Conservation (phyloP, 2,888 invertebrate genomes). For the Beris chalybata region DNA sequence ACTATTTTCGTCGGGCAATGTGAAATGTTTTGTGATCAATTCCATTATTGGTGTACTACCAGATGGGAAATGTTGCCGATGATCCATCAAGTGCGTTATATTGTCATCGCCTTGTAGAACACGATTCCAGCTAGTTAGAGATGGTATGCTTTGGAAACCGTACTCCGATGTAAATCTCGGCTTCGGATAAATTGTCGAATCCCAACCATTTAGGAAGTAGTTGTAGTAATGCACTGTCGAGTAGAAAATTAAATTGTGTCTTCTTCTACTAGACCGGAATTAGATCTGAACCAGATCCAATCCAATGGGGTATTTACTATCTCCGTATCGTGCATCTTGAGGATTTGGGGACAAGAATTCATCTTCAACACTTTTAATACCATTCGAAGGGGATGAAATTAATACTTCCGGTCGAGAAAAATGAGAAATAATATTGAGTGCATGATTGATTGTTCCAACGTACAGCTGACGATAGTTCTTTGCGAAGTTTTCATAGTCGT, state of each 20-base stretch:
- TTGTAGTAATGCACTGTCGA: conserved; percentile 84
- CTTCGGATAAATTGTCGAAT: conserved; percentile 72
- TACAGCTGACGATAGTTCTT: conserved; percentile 83
- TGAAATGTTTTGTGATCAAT: conserved; percentile 67
- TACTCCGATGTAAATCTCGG: conserved; percentile 95
- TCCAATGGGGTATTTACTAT: conserved; percentile 61
- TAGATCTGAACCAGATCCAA: too few species aligned
- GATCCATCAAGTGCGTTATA: conserved; percentile 67
- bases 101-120: conserved; percentile 61
- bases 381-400: conserved; percentile 92
- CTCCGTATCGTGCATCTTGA: conserved; percentile 78
- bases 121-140: conserved; percentile 66
- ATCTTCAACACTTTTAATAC: conserved; percentile 69
- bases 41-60: conserved; percentile 69
- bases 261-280: too few species aligned
- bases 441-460: conserved; percentile 70
- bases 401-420: conserved; percentile 57
- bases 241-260: not conserved
- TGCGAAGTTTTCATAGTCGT: conserved; percentile 62
- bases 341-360: conserved; percentile 80
- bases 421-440: conserved; percentile 51
- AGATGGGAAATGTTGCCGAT: conserved; percentile 84
- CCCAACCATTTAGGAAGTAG: conserved; percentile 80
- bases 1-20: conserved; percentile 61
- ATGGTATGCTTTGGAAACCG: conserved; percentile 90